A percentile compares a stretch with the other conserved stretches of the same genome.
Conservation (phyloP, 2,113 vertebrate genomes). For the Pollimyrus isidori region DNA sequence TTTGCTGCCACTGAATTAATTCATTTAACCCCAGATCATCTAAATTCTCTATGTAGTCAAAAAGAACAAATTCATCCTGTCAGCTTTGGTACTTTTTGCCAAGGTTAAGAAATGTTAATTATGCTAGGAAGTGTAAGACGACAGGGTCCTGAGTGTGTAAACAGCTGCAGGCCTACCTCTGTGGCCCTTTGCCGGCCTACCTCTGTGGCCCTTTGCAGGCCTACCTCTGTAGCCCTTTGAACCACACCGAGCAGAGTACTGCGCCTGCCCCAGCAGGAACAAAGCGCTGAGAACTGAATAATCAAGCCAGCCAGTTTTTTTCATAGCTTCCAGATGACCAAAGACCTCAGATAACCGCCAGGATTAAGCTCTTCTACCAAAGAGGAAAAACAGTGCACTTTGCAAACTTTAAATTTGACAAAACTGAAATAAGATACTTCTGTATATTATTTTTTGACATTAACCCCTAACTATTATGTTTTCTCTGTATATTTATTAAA, state of each 20-base stretch:
- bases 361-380: neutral
- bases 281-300: slow-evolving; percentile 19
- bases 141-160: slow-evolving; percentile 19
- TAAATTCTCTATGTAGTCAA: slow-evolving; percentile 14
- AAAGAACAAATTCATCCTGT: slow-evolving; percentile 20
- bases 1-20: slow-evolving; percentile 6
- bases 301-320: neutral
- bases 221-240: neutral
- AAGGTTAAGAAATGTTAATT: neutral
- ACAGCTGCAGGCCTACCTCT: slow-evolving; percentile 24
- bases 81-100: slow-evolving; percentile 16
- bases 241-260: neutral
- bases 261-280: neutral
- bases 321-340: slow-evolving; percentile 6
- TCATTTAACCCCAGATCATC: slow-evolving; percentile 21
- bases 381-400: neutral
- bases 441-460: neutral
- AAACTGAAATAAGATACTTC: neutral
- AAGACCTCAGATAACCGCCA: neutral
- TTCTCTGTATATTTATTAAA: neutral
- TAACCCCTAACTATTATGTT: neutral
- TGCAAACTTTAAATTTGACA: neutral
- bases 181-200: too few species aligned
- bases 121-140: neutral
- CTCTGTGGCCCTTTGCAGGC: too few species aligned